Percentiles rank a stretch among this genome's conserved stretches.
Evolutionary conservation across 2,888 invertebrate genomes (phyloP).

Genomic region (Chaitophorus viminalis): DNA sequence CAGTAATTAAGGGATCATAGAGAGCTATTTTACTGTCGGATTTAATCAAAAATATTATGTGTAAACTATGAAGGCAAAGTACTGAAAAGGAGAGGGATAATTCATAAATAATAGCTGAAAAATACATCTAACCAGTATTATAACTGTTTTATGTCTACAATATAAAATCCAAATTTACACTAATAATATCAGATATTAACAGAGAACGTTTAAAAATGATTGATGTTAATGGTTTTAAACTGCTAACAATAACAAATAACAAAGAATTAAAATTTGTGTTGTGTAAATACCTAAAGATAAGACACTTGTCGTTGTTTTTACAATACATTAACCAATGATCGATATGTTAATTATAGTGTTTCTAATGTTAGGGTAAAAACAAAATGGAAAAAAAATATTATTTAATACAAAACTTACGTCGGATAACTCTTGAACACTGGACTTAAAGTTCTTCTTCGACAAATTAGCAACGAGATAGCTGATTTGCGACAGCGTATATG

Average conservation of each 20-base stretch:
- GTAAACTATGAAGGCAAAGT: no score
- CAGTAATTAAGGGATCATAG: no score
- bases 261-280: no score
- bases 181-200: no score
- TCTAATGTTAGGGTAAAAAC: background rate
- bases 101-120: no score
- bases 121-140: no score
- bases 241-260: background rate
- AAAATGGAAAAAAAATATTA: background rate
- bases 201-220: background rate
- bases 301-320: background rate
- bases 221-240: background rate
- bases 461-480: slow-evolving; percentile 95
- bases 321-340: background rate
- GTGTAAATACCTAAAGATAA: background rate
- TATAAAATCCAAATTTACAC: no score
- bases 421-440: slow-evolving; percentile 86
- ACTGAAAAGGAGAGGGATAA: no score
- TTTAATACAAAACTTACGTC: slow-evolving; percentile 75
- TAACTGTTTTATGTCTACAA: no score
- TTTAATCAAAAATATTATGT: no score
- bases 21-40: no score
- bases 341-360: background rate
- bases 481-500: slow-evolving; percentile 98
- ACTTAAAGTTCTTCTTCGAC: slow-evolving; percentile 94